These are phyloP conservation scores for Leptonema lineaticorne DNA, from an alignment of 1,140 invertebrate genomes.

Conservation along the genomic window DNA sequence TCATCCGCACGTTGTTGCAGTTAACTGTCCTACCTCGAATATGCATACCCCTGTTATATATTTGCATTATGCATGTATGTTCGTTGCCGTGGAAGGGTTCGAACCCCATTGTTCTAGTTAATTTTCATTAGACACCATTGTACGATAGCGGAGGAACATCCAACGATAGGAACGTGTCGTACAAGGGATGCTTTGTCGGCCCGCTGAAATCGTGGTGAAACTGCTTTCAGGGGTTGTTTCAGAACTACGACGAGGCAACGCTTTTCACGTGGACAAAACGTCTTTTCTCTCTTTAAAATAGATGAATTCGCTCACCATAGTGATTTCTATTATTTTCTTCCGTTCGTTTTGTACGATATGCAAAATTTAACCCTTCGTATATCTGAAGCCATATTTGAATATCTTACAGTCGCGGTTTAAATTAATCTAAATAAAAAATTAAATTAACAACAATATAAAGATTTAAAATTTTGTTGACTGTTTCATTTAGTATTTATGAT, in stretches of 20 bases:
- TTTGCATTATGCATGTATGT: neutral
- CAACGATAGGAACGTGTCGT: conserved; percentile 9
- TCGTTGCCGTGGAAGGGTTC: neutral
- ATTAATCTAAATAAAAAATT: too few species aligned
- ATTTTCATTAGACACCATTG: conserved; percentile 43
- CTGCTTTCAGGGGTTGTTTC: neutral
- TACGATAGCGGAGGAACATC: conserved; percentile 15
- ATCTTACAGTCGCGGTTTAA: too few species aligned
- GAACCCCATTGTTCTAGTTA: conserved; percentile 41
- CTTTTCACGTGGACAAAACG: neutral
- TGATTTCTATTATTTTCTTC: too few species aligned
- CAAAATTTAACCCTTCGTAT: too few species aligned
- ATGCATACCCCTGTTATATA: neutral
- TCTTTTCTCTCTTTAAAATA: too few species aligned
- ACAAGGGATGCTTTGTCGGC: conserved; percentile 28
- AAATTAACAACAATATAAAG: too few species aligned
- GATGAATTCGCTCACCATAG: too few species aligned
- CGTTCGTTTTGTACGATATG: too few species aligned
- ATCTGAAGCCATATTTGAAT: too few species aligned
- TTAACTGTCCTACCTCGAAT: neutral
- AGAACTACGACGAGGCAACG: neutral
- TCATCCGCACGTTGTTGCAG: neutral
- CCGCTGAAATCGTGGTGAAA: too few species aligned
- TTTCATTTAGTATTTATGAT: too few species aligned
- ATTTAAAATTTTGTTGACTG: too few species aligned